Conservation (phyloP, 2,888 invertebrate species). For the Chymomyza caudatula region DNA sequence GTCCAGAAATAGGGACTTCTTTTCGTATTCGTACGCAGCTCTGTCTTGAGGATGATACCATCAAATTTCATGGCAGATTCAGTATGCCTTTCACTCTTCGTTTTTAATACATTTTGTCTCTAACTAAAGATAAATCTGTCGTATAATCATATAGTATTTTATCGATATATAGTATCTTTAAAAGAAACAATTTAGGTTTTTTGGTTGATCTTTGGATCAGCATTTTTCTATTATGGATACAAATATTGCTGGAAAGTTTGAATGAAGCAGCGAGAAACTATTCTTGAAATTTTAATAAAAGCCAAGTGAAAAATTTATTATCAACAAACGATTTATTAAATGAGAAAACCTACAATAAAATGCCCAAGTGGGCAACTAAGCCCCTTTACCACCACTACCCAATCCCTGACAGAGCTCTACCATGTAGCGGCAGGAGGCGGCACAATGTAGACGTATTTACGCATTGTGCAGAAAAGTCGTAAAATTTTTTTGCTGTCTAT, state of each 20-base stretch:
- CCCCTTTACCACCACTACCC: not conserved
- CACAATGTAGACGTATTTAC: conserved; percentile 65
- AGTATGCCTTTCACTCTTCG: too few species aligned
- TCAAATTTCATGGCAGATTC: too few species aligned
- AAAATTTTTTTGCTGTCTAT: conserved; percentile 66
- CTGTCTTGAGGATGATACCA: too few species aligned
- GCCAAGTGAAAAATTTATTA: conserved; percentile 60
- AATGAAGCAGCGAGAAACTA: conserved; percentile 12
- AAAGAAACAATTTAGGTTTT: too few species aligned
- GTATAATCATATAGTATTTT: too few species aligned
- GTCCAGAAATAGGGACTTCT: too few species aligned
- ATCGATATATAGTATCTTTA: too few species aligned
- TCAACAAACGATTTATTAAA: conserved; percentile 71
- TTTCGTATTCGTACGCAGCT: too few species aligned
- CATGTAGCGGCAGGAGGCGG: conserved; percentile 28
- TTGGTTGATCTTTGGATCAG: too few species aligned
- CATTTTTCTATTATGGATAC: not conserved
- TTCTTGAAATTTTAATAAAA: conserved; percentile 55
- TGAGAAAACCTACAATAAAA: conserved; percentile 58
- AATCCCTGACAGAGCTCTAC: too few species aligned
- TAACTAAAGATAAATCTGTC: too few species aligned
- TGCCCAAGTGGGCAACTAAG: conserved; percentile 27
- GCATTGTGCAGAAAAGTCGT: conserved; percentile 73
- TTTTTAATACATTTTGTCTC: too few species aligned
- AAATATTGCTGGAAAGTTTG: not conserved